Base-by-base conservation (phyloP, 2,797 vertebrate species). In the Triplophysa yarkandensis region DNA sequence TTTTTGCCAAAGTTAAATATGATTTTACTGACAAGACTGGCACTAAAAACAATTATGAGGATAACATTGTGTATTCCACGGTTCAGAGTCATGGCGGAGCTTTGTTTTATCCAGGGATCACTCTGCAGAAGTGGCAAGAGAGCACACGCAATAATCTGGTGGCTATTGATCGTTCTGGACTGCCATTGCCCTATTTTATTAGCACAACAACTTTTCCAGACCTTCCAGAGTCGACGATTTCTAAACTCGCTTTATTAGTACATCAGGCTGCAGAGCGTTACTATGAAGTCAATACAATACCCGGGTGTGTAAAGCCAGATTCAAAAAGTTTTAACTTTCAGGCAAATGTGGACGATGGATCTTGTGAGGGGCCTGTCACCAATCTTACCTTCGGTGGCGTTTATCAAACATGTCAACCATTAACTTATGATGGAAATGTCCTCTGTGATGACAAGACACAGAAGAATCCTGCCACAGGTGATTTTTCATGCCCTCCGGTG, bases 321-420 rank as follows among this genome's bases (percentile, higher is more conserved):
- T 95, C 94, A 0, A 78, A 90, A 72, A 96, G 96, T 86, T 98
- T 94, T 70, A 94, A 96, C 83, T 97, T 95, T 84, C 90, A 96
- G 17, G 95, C 95, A 70, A 98, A 97, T n/a, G 14, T 84, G 0
- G 93, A 95, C 0, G 95, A 98, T 0, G 81, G 83, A 6, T 95
- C 95, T 6, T 98, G 95, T 0, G 2, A 91, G 0, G 94, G 93
- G 3, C 82, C 89, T 0, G 78, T 81, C 28, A 90, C 88, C 71
- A 97, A 96, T 62, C 93, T 96, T 63, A 95, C 93, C 76, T 95
- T 98, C 0, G 95, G 94, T 0, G 95, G 95, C 0, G 82, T 92
- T 68, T 98, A 92, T 78, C 95, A 96, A 81, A 10, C 84, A 50
- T 98, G 96, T n/a, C 14, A 4, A 0, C 54, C 73, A 0, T 2